These are phyloP conservation scores for Nyctibius grandis DNA, from an alignment of 2,797 vertebrate genomes.

Conservation along the genomic window DNA sequence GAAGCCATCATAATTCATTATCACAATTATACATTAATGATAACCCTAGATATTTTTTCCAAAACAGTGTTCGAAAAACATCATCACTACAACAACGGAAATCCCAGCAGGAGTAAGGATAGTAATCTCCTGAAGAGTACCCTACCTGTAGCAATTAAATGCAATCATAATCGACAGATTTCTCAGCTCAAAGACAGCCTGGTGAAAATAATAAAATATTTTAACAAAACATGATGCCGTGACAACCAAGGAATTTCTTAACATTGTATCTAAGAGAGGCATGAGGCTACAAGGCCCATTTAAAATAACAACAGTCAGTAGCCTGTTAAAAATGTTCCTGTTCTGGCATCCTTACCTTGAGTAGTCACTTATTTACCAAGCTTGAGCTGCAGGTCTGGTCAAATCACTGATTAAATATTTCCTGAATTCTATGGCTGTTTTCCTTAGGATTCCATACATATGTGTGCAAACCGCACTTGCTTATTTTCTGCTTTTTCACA, in stretches of 20 bases:
- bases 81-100: neutral
- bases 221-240: neutral
- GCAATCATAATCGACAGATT: neutral
- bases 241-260: neutral
- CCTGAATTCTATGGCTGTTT: neutral
- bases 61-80: conserved; percentile 6
- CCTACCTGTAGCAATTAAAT: neutral
- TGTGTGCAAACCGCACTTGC: neutral
- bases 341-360: conserved; percentile 19
- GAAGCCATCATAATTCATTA: conserved; percentile 5
- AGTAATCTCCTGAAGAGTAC: neutral
- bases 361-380: conserved; percentile 52
- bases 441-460: neutral
- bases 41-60: neutral
- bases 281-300: neutral
- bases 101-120: neutral
- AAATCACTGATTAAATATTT: conserved; percentile 8
- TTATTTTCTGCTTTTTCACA: neutral
- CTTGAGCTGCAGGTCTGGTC: neutral
- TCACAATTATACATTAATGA: conserved; percentile 23
- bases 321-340: neutral
- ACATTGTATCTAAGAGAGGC: neutral
- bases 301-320: neutral
- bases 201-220: neutral
- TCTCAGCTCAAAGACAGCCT: neutral